A percentile compares a stretch with the other conserved stretches of the same genome.
phyloP scores from a whole-genome alignment of 2,797 vertebrate species.

The Pagetopsis macropterus region DNA sequence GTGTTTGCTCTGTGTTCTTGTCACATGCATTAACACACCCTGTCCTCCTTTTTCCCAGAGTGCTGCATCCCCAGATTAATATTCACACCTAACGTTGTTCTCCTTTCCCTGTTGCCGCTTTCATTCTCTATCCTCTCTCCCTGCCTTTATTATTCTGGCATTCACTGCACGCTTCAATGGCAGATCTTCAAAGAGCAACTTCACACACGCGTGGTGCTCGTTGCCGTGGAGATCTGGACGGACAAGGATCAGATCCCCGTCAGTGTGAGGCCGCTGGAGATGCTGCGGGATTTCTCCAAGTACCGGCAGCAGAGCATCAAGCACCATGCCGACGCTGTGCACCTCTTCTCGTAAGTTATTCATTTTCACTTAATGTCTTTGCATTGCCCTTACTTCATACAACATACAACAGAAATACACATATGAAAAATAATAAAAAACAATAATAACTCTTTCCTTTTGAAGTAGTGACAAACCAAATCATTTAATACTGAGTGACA shows the following conservation, averaged over 20 bases:
- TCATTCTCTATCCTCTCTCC: constrained; percentile 10
- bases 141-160: constrained; percentile 33
- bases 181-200: constrained; percentile 98
- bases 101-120: constrained; percentile 41
- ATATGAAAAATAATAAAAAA: too few relatives aligned
- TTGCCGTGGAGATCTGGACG: constrained; percentile 96
- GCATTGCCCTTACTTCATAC: too few relatives aligned
- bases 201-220: constrained; percentile 95
- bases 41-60: constrained; percentile 49
- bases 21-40: constrained; percentile 34
- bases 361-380: neutral
- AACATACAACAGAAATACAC: too few relatives aligned
- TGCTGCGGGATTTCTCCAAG: constrained; percentile 94
- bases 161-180: constrained; percentile 50
- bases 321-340: constrained; percentile 92
- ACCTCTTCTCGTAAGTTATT: constrained; percentile 92
- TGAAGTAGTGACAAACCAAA: too few relatives aligned
- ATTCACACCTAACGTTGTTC: constrained; percentile 56
- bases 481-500: too few relatives aligned
- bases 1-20: constrained; percentile 21
- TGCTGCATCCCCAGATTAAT: constrained; percentile 46
- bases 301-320: constrained; percentile 93
- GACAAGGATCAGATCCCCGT: constrained; percentile 93
- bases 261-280: constrained; percentile 89
- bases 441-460: too few relatives aligned